Conservation (phyloP, 2,113 vertebrate genomes). For the Eupsittula cactorum region DNA sequence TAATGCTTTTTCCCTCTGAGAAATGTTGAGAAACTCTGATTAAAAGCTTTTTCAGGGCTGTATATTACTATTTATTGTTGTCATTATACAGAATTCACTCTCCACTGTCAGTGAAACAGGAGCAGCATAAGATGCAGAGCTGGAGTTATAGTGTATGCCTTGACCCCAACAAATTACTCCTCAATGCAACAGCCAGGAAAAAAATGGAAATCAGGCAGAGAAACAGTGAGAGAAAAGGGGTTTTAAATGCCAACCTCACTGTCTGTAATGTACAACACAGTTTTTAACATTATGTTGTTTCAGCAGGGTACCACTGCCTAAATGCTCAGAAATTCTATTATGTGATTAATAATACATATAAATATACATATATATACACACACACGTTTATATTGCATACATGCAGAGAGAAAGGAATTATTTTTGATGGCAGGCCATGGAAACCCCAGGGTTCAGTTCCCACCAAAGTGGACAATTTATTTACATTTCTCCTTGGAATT, state of each 20-base stretch:
- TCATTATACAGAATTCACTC: background rate
- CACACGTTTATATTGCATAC: accelerated
- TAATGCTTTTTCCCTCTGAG: background rate
- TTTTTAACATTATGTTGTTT: background rate
- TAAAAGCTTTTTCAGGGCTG: background rate
- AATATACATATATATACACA: background rate
- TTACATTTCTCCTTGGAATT: background rate
- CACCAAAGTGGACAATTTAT: background rate
- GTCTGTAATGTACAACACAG: background rate
- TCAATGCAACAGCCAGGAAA: background rate
- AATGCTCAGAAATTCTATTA: background rate
- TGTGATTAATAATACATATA: background rate
- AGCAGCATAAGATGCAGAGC: background rate
- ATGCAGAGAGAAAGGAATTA: background rate
- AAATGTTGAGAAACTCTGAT: background rate
- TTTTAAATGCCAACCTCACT: background rate
- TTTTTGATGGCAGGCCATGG: background rate
- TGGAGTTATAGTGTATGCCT: background rate
- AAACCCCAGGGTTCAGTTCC: background rate
- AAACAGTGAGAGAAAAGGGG: background rate
- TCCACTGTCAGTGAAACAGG: background rate
- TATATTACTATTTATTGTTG: background rate
- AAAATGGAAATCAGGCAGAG: background rate
- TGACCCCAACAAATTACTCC: constrained; percentile 36
- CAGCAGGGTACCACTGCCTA: background rate